phyloP scores from a whole-genome alignment of 2,888 invertebrate species.

The Drosophila lutescens region DNA sequence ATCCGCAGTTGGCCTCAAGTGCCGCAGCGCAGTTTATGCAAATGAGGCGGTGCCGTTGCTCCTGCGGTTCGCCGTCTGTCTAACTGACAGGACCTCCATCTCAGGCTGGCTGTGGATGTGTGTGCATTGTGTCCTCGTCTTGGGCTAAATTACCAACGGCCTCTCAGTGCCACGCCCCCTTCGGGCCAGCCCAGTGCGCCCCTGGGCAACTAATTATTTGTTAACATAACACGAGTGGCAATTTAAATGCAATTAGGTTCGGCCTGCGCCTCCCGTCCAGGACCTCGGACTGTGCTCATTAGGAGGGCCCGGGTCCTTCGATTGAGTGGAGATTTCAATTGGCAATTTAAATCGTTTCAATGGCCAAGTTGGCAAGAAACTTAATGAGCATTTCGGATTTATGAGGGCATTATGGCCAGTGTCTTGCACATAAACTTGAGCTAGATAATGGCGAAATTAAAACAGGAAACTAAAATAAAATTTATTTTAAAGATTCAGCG shows the following conservation, averaged over 20 bases:
- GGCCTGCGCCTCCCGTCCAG: conserved; percentile 20
- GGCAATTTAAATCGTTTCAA: conserved; percentile 45
- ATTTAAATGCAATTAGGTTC: conserved; percentile 79
- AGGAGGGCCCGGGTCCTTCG: conserved; percentile 54
- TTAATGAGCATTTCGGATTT: conserved; percentile 41
- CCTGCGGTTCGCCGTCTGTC: conserved; percentile 40
- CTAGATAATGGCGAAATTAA: neutral
- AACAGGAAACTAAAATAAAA: neutral
- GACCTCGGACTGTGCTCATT: conserved; percentile 58
- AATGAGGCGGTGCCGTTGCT: conserved; percentile 52
- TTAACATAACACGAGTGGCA: conserved; percentile 81
- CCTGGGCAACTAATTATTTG: conserved; percentile 79
- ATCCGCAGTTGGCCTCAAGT: conserved; percentile 33
- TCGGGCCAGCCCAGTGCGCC: conserved; percentile 50
- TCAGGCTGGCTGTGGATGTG: conserved; percentile 1
- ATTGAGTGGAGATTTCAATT: conserved; percentile 48
- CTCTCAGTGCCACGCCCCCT: conserved; percentile 43
- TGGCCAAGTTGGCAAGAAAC: conserved; percentile 37
- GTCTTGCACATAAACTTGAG: neutral
- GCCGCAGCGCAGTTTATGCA: conserved; percentile 60
- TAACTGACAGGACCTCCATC: conserved; percentile 20
- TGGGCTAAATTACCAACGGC: conserved; percentile 48
- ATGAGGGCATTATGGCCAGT: conserved; percentile 11
- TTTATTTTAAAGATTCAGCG: neutral
- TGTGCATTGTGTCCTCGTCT: conserved; percentile 62